Percentiles rank a stretch among this genome's conserved stretches.
These are phyloP conservation scores for Piscicola geometra DNA, from an alignment of 2,888 invertebrate genomes.

Conservation along the genomic window DNA sequence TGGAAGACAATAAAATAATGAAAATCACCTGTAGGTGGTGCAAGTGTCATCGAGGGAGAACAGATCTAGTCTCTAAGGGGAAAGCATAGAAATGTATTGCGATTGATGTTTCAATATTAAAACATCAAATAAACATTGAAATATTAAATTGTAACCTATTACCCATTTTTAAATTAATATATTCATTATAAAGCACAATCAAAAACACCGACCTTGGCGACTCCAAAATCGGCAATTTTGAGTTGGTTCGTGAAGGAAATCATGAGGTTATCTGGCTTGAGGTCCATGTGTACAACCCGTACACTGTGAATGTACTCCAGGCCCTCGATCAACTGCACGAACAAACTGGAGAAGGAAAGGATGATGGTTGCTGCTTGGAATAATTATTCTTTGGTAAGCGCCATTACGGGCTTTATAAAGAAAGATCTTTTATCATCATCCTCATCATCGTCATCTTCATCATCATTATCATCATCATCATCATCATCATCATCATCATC, in stretches of 20 bases:
- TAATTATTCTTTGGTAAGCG: no score
- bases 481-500: no score
- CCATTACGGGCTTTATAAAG: no score
- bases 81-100: neutral
- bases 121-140: no score
- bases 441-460: neutral
- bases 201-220: slow-evolving; percentile 19
- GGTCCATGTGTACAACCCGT: slow-evolving; percentile 24
- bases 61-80: slow-evolving; percentile 1
- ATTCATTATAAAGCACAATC: no score
- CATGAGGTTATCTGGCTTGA: slow-evolving; percentile 30
- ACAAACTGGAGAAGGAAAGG: neutral
- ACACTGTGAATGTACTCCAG: slow-evolving; percentile 21
- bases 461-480: neutral
- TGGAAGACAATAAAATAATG: no score
- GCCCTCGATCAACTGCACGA: slow-evolving; percentile 26
- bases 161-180: no score
- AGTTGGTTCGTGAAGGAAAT: neutral
- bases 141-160: no score
- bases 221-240: slow-evolving; percentile 29
- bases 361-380: no score
- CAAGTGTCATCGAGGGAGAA: slow-evolving; percentile 11
- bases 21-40: slow-evolving; percentile 12
- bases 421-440: neutral
- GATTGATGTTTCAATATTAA: no score